Conservation (phyloP, 2,888 invertebrate genomes). For the Chaetogeoica ovagalla region DNA sequence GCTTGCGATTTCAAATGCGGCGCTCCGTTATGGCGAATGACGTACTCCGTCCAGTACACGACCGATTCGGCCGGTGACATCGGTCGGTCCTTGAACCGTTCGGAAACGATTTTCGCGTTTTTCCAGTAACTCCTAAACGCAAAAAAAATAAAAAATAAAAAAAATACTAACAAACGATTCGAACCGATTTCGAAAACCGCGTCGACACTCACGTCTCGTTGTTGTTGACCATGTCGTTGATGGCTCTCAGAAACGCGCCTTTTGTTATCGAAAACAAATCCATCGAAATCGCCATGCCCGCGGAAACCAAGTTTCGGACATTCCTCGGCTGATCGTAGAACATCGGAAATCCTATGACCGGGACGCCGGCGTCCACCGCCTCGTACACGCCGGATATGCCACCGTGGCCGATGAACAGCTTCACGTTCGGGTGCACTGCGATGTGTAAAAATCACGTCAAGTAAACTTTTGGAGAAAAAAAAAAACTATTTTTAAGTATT, state of each 20-base stretch:
- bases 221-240: constrained; percentile 22
- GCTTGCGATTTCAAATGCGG: constrained; percentile 32
- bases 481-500: too few species aligned
- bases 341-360: constrained; percentile 37
- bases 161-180: too few species aligned
- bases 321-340: constrained; percentile 31
- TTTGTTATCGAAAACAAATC: constrained; percentile 31
- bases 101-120: constrained; percentile 29
- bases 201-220: background rate
- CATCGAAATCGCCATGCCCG: constrained; percentile 37
- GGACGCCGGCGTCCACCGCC: constrained; percentile 25
- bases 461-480: too few species aligned
- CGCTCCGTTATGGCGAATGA: constrained; percentile 37
- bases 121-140: constrained; percentile 15
- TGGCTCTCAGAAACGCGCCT: background rate
- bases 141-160: too few species aligned
- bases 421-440: constrained; percentile 47
- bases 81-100: constrained; percentile 29
- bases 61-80: constrained; percentile 29
- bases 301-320: constrained; percentile 12
- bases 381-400: constrained; percentile 42
- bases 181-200: background rate
- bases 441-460: background rate
- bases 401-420: constrained; percentile 38
- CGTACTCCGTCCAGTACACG: constrained; percentile 43